phyloP scores from a whole-genome alignment of 2,888 invertebrate species.

The Megalurothrips usitatus region DNA sequence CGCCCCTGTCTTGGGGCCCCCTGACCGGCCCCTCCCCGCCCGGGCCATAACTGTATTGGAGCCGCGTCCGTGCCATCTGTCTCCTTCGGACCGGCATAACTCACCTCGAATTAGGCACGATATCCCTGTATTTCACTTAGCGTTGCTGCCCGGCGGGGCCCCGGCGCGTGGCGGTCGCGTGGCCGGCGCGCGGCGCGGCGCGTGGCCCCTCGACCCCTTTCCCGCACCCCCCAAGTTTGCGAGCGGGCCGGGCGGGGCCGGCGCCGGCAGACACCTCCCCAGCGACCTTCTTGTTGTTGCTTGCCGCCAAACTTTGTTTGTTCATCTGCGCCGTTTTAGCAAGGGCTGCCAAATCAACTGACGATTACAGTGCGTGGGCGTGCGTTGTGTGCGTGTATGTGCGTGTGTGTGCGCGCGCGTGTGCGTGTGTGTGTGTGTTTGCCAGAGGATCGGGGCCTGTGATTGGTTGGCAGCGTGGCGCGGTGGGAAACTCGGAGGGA shows the following conservation, averaged over 20 bases:
- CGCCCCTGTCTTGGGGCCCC: too few species aligned
- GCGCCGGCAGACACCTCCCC: too few species aligned
- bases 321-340: too few species aligned
- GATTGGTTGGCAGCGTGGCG: too few species aligned
- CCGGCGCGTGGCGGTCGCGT: background rate
- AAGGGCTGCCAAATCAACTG: too few species aligned
- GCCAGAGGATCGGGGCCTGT: background rate
- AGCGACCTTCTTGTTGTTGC: too few species aligned
- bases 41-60: too few species aligned
- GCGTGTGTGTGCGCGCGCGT: background rate
- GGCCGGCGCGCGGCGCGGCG: background rate
- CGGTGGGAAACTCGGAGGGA: too few species aligned
- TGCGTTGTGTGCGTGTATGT: background rate
- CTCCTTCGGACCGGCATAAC: background rate
- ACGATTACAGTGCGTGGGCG: background rate
- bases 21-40: too few species aligned
- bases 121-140: constrained; percentile 6
- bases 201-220: background rate
- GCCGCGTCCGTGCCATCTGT: background rate
- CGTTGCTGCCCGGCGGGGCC: background rate
- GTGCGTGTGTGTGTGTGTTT: background rate
- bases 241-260: too few species aligned
- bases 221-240: background rate
- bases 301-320: too few species aligned
- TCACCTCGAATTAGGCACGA: background rate